Percentiles rank a stretch among this genome's conserved stretches.
These are phyloP conservation scores for Psophia crepitans DNA, from an alignment of 2,113 vertebrate species.

Conservation along the genomic window DNA sequence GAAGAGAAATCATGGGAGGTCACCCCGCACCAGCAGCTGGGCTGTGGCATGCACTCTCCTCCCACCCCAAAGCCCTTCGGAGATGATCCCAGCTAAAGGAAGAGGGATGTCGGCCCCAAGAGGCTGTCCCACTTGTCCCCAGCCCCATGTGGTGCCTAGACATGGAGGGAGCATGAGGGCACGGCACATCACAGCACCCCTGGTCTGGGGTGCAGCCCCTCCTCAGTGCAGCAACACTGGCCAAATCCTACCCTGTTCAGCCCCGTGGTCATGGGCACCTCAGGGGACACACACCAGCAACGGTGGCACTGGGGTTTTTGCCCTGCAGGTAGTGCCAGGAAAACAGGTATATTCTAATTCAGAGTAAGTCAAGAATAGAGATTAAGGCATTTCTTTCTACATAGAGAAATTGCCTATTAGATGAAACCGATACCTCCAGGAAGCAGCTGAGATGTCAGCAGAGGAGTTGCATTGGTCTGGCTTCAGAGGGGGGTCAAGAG, in stretches of 20 bases:
- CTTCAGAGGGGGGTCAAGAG: neutral
- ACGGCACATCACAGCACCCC: fast-evolving
- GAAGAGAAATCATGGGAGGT: neutral
- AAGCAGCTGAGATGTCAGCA: neutral
- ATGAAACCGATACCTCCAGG: neutral
- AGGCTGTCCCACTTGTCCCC: neutral
- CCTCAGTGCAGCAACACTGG: neutral
- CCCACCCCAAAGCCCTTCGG: neutral
- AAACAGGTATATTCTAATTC: neutral
- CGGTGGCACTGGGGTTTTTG: neutral
- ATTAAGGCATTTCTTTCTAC: neutral
- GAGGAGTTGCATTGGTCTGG: neutral
- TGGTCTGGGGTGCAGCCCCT: too few species aligned
- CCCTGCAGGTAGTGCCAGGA: fast-evolving
- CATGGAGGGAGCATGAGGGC: fast-evolving
- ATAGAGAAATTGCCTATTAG: too few species aligned
- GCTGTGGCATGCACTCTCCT: neutral
- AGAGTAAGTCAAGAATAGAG: too few species aligned
- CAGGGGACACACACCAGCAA: neutral
- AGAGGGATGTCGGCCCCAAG: neutral
- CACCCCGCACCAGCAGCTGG: neutral
- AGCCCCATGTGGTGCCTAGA: neutral
- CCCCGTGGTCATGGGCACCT: too few species aligned
- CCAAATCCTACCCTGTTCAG: neutral
- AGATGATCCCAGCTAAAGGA: neutral